Evolutionary conservation across 2,113 vertebrate species (phyloP).

Genomic region (Phocoena phocoena): DNA sequence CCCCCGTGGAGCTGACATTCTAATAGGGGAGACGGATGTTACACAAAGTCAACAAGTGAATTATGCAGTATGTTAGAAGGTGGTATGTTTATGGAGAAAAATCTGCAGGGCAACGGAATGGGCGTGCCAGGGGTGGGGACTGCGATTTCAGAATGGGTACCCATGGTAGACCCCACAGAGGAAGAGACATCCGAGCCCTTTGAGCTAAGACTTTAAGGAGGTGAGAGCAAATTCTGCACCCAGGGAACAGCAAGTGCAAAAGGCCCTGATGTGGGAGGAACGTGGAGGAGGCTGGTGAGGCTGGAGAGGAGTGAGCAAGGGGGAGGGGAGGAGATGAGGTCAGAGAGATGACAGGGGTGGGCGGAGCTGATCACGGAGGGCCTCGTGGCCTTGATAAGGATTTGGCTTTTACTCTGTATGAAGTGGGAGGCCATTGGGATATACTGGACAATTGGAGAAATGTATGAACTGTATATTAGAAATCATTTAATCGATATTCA

Average conservation of each 20-base stretch:
- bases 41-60: background rate
- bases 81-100: background rate
- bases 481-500: background rate
- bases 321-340: background rate
- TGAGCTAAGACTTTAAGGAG: background rate
- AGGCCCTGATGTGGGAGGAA: background rate
- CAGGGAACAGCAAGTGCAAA: background rate
- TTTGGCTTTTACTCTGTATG: background rate
- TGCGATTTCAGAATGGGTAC: background rate
- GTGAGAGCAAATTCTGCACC: background rate
- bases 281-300: background rate
- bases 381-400: background rate
- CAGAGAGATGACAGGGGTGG: background rate
- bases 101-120: background rate
- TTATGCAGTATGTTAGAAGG: background rate
- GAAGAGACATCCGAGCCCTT: background rate
- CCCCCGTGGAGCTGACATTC: background rate
- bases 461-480: background rate
- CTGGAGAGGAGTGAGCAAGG: background rate
- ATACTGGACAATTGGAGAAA: background rate
- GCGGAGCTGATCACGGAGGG: background rate
- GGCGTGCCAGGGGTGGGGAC: no score
- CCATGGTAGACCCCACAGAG: background rate
- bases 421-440: background rate
- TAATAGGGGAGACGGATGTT: background rate